phyloP scores from a whole-genome alignment of 2,888 invertebrate species.

The Drosophila fungiperda region DNA sequence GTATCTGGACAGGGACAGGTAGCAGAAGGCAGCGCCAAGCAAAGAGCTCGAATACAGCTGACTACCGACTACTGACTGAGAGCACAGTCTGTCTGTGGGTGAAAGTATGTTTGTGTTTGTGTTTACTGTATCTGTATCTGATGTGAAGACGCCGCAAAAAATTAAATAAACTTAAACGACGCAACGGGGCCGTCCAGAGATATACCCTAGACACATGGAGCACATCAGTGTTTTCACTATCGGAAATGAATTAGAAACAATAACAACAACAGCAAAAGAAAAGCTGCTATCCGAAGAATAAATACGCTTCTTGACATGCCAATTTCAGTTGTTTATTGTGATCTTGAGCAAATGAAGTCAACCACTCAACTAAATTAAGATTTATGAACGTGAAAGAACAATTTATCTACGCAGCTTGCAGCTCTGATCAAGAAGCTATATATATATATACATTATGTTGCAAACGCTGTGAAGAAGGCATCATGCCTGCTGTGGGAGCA shows the following conservation, averaged over 20 bases:
- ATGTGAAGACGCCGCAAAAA: conserved; percentile 64
- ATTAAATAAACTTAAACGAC: conserved; percentile 65
- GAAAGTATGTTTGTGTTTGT: not conserved
- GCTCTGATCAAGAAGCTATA: not conserved
- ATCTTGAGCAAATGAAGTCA: not conserved
- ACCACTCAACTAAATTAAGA: not conserved
- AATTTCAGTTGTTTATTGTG: conserved; percentile 1
- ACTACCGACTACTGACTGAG: conserved; percentile 37
- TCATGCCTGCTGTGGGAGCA: not conserved
- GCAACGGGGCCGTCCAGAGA: conserved; percentile 19
- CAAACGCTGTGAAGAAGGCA: not conserved
- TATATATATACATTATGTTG: not conserved
- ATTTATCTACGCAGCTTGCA: not conserved
- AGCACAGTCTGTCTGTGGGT: conserved; percentile 2
- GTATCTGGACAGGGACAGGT: conserved; percentile 43
- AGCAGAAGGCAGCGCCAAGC: conserved; percentile 28
- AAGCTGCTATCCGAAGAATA: conserved; percentile 13
- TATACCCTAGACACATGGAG: conserved; percentile 21
- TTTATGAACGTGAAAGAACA: not conserved
- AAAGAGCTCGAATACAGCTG: conserved; percentile 50
- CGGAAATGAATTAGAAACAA: conserved; percentile 60
- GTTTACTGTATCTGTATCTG: conserved; percentile 32
- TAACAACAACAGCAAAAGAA: conserved; percentile 25
- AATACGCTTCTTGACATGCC: conserved; percentile 24
- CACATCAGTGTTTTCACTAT: conserved; percentile 62